Base-by-base conservation (phyloP, 2,797 vertebrate genomes). In the Caiman crocodilus region DNA sequence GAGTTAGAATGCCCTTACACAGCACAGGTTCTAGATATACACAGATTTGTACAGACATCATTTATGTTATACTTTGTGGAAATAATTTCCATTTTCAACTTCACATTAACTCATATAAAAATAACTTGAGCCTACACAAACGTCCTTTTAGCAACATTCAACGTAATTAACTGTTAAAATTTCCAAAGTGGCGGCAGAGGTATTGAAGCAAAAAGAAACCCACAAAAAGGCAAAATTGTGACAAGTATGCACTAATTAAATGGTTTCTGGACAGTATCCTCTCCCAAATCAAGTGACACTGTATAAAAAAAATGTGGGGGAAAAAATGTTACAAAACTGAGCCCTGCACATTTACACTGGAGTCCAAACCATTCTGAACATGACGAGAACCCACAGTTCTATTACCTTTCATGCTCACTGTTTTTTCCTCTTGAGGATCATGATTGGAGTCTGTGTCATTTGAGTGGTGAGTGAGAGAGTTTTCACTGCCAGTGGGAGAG, bases 381-480 rank as follows among this genome's bases (percentile, higher is more conserved):
- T 99, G 99, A 97, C 99, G 99, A 98, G 99, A 98, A 97, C 98
- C 99, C 97, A 97, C 97, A 99, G 99, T 99, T 99, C 99, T 99
- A 98, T 98, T 98, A 98, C 99, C 98, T 99, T 99, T 99, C 98
- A 98, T 97, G 97, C 99, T 98, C 97, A 99, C 98, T 82, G 98
- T 97, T 98, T 99, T 99, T 95, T 99, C 99, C 98, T 99, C 99
- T 77, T 99, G 99, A 97, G 99, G 99, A 98, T 99, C 99, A 96
- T 98, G 98, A 98, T 98, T 99, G 98, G 99, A 99, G 99, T 99
- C 99, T 97, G 99, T 99, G 98, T 99, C 99, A 97, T 99, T 99
- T 95, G 99, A 99, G 97, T 99, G 99, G 98, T 99, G 99, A 98
- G 99, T 99, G 98, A 99, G 98, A 98, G 99, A 99, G 75, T 99